These are phyloP conservation scores for Nixonia krombeini DNA, from an alignment of 1,140 invertebrate species.

Conservation along the genomic window DNA sequence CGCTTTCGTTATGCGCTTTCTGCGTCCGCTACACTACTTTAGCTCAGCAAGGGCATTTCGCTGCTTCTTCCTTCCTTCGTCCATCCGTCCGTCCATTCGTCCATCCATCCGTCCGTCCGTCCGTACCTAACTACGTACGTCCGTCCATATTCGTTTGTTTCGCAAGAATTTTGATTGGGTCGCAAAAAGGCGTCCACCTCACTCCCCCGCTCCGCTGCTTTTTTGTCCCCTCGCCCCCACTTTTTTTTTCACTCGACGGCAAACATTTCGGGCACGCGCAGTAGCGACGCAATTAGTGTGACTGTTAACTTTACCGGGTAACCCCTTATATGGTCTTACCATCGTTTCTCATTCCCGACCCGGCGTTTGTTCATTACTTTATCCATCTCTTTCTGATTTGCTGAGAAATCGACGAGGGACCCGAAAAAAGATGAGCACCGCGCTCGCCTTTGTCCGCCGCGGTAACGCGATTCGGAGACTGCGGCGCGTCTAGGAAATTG, in stretches of 20 bases:
- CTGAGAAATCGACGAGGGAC: background rate
- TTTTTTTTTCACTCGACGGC: constrained; percentile 26
- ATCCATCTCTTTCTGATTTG: constrained; percentile 7
- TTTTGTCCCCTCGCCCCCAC: constrained; percentile 18
- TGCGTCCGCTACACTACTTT: constrained; percentile 25
- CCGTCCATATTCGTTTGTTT: constrained; percentile 48
- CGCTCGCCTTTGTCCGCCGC: no score
- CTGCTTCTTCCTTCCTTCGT: constrained; percentile 12
- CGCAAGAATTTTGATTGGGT: constrained; percentile 50
- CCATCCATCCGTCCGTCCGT: constrained; percentile 1
- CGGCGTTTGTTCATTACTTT: constrained; percentile 9
- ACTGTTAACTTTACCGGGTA: constrained; percentile 41
- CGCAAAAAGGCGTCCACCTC: constrained; percentile 41
- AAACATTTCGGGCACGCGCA: constrained; percentile 45
- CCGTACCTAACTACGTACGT: constrained; percentile 25
- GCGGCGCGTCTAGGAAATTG: no score
- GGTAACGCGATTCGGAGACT: no score
- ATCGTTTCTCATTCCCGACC: constrained; percentile 3
- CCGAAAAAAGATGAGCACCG: background rate
- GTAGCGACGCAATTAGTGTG: constrained; percentile 50
- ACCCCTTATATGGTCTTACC: constrained; percentile 38
- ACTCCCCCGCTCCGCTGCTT: constrained; percentile 34
- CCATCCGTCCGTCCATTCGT: background rate
- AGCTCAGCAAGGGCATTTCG: constrained; percentile 40
- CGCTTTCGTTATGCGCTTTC: constrained; percentile 47